A percentile compares a stretch with the other conserved stretches of the same genome.
These are phyloP conservation scores for Oryzias javanicus DNA, from an alignment of 2,113 vertebrate species.

Conservation along the genomic window DNA sequence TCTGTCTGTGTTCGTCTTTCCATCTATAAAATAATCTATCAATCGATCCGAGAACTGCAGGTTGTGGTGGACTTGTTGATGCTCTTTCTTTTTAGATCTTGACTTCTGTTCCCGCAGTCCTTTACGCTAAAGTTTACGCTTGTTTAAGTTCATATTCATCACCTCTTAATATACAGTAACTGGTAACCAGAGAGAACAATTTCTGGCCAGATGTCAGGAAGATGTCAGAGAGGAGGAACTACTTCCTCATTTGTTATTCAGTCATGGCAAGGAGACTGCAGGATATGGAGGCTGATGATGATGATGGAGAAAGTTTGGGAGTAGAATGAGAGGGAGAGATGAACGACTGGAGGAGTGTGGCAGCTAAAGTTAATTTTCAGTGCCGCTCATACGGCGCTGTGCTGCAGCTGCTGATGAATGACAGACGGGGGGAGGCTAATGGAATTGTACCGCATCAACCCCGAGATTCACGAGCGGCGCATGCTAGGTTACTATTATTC, in stretches of 20 bases:
- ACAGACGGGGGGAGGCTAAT: slow-evolving; percentile 66
- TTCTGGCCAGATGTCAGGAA: slow-evolving; percentile 69
- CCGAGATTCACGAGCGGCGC: slow-evolving; percentile 48
- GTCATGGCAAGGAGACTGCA: slow-evolving; percentile 56
- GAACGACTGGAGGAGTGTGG: slow-evolving; percentile 24
- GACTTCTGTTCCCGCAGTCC: too few relatives aligned
- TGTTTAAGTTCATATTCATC: slow-evolving; percentile 42
- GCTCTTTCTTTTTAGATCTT: too few relatives aligned
- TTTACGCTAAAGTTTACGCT: too few relatives aligned
- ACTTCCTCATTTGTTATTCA: slow-evolving; percentile 62
- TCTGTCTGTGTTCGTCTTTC: too few relatives aligned
- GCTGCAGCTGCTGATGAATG: slow-evolving; percentile 72
- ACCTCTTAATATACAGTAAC: slow-evolving; percentile 25
- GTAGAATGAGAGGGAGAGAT: slow-evolving; percentile 10
- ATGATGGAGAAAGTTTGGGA: slow-evolving; percentile 44
- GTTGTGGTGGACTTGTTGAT: too few relatives aligned
- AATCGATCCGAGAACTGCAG: too few relatives aligned
- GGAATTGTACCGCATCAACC: slow-evolving; percentile 61
- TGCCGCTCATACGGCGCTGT: slow-evolving; percentile 49
- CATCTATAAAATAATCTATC: too few relatives aligned
- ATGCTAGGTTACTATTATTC: slow-evolving; percentile 58
- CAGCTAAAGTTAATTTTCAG: slow-evolving; percentile 53
- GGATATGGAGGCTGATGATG: slow-evolving; percentile 74
- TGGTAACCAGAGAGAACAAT: slow-evolving; percentile 61
- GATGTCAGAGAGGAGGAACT: slow-evolving; percentile 14